Evolutionary conservation across 1,140 invertebrate genomes (phyloP).

Genomic region (Phortica variegata): DNA sequence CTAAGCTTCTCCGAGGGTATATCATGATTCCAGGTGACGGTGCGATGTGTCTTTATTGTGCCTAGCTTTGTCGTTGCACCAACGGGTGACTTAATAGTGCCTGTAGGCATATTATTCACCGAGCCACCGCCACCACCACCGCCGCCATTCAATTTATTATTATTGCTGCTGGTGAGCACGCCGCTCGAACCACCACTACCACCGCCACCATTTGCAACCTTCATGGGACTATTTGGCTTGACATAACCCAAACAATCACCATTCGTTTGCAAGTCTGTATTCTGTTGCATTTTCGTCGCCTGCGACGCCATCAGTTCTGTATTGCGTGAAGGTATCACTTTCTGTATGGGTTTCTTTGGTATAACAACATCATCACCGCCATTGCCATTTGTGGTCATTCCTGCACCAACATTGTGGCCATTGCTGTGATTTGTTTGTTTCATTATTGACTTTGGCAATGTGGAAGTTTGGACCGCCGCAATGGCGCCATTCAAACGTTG

Average conservation of each 20-base stretch:
- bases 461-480: conserved; percentile 22
- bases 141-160: conserved; percentile 37
- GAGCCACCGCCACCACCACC: conserved; percentile 1
- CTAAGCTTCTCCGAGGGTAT: conserved; percentile 74
- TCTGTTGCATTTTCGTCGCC: conserved; percentile 19
- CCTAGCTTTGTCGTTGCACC: conserved; percentile 47
- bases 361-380: conserved; percentile 48
- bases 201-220: conserved; percentile 41
- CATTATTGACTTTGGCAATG: conserved; percentile 51
- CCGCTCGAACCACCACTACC: conserved; percentile 14
- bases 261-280: conserved; percentile 14
- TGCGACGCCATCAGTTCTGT: conserved; percentile 44
- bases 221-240: conserved; percentile 72
- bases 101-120: conserved; percentile 15
- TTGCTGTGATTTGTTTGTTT: conserved; percentile 39
- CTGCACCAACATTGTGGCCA: conserved; percentile 18
- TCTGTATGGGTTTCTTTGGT: conserved; percentile 63
- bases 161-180: conserved; percentile 27
- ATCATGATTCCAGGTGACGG: conserved; percentile 69
- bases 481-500: conserved; percentile 7
- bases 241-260: conserved; percentile 63
- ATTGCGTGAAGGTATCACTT: conserved; percentile 61
- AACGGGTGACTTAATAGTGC: conserved; percentile 41
- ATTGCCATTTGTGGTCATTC: conserved; percentile 29
- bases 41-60: conserved; percentile 42